Conservation (phyloP, 92 coral and sea anemone species). For the Actinostola sp. region DNA sequence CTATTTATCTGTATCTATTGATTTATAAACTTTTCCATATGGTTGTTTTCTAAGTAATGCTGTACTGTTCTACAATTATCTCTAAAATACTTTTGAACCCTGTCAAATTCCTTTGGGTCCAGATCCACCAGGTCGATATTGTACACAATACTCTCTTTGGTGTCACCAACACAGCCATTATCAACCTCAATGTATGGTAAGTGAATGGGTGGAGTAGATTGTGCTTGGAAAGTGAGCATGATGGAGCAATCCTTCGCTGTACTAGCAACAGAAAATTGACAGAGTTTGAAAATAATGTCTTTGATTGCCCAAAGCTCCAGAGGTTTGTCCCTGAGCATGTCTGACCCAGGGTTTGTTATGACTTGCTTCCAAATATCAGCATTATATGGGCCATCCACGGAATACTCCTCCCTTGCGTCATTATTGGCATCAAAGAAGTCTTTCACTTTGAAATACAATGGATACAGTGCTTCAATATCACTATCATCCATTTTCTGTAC, state of each 20-base stretch:
- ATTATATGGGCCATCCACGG: conserved; percentile 62
- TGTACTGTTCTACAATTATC: conserved; percentile 64
- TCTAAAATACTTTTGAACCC: conserved; percentile 77
- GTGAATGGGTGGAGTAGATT: conserved; percentile 12
- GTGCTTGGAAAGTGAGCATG: conserved; percentile 81
- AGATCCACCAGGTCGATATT: conserved; percentile 85
- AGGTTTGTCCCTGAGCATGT: background rate
- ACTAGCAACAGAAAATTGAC: conserved; percentile 77
- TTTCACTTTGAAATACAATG: conserved; percentile 48
- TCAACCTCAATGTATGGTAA: background rate
- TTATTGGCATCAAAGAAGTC: conserved; percentile 48
- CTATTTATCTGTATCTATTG: too few relatives aligned
- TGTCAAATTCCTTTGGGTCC: conserved; percentile 82
- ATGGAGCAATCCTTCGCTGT: conserved; percentile 94
- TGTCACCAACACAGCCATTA: background rate
- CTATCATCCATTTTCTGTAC: conserved; percentile 80
- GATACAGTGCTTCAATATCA: conserved; percentile 74
- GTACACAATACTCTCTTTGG: conserved; percentile 29
- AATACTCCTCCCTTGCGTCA: conserved; percentile 38
- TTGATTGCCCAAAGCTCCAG: conserved; percentile 1
- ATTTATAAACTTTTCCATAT: background rate
- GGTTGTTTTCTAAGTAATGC: conserved; percentile 40
- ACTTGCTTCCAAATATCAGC: conserved; percentile 57
- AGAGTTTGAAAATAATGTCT: conserved; percentile 55
- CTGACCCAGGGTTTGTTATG: background rate